Evolutionary conservation across 2,888 invertebrate genomes (phyloP).

Genomic region (Molanna angustata): DNA sequence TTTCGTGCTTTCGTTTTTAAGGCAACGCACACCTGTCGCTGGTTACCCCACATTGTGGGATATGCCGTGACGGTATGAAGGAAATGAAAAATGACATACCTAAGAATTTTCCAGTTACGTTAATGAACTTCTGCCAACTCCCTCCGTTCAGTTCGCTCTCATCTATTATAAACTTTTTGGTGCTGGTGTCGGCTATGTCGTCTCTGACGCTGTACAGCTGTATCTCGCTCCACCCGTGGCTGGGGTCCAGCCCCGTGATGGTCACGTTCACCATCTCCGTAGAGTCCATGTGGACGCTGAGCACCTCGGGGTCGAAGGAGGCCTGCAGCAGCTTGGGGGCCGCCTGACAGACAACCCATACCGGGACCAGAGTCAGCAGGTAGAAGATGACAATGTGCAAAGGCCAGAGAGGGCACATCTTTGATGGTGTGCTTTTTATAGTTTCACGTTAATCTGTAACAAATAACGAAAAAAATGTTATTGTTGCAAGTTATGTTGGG

Average conservation of each 20-base stretch:
- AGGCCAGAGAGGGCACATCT: slow-evolving; percentile 63
- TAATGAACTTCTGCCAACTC: slow-evolving; percentile 40
- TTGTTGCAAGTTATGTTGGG: too few relatives aligned
- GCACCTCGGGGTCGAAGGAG: slow-evolving; percentile 41
- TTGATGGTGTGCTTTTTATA: too few relatives aligned
- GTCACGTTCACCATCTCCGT: slow-evolving; percentile 44
- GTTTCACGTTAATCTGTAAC: too few relatives aligned
- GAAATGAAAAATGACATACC: slow-evolving; percentile 40
- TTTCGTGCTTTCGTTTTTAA: too few relatives aligned
- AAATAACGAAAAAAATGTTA: too few relatives aligned
- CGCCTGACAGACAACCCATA: slow-evolving; percentile 53
- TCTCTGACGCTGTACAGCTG: slow-evolving; percentile 29
- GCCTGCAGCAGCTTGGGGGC: slow-evolving; percentile 41
- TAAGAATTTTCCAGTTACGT: slow-evolving; percentile 50
- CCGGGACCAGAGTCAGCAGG: slow-evolving; percentile 51
- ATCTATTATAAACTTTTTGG: slow-evolving; percentile 10
- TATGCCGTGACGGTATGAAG: too few relatives aligned
- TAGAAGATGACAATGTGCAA: slow-evolving; percentile 57
- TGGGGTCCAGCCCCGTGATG: slow-evolving; percentile 39
- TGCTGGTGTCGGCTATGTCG: slow-evolving; percentile 18
- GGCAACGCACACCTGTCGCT: too few relatives aligned
- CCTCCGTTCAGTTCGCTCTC: slow-evolving; percentile 33
- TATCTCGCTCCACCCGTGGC: slow-evolving; percentile 15
- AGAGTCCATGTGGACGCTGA: slow-evolving; percentile 51
- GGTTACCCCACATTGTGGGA: too few relatives aligned